Percentiles rank a stretch among this genome's conserved stretches.
These are phyloP conservation scores for Rhynchophorus ferrugineus DNA, from an alignment of 1,140 invertebrate species.

Conservation along the genomic window DNA sequence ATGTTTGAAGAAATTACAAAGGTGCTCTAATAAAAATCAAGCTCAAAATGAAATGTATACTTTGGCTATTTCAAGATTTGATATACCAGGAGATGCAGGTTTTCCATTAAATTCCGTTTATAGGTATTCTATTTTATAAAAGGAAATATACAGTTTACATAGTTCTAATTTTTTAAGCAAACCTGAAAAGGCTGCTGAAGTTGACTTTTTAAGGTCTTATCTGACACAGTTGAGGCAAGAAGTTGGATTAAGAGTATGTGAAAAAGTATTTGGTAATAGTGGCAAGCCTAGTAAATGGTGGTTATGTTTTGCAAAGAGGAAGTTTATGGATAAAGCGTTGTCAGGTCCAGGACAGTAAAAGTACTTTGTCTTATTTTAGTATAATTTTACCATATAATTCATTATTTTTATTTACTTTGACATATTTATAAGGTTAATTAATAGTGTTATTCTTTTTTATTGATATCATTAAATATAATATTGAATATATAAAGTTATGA, in stretches of 20 bases:
- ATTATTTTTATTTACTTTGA: no score
- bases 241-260: conserved; percentile 81
- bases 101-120: conserved; percentile 99
- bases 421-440: no score
- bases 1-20: conserved; percentile 91
- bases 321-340: conserved; percentile 99
- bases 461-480: no score
- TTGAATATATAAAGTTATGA: no score
- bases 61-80: conserved; percentile 89
- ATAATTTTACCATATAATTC: no score
- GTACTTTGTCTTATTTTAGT: conserved; percentile 3
- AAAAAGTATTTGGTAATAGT: conserved; percentile 87
- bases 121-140: conserved; percentile 40
- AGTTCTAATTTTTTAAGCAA: conserved; percentile 33
- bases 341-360: conserved; percentile 68
- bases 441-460: no score
- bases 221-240: conserved; percentile 93
- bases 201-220: conserved; percentile 87
- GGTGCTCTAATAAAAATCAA: conserved; percentile 82
- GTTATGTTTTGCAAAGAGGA: conserved; percentile 98
- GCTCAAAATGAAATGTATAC: conserved; percentile 94
- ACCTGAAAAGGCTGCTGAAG: conserved; percentile 68
- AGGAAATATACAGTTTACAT: background rate
- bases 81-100: conserved; percentile 91
- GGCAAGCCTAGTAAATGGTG: conserved; percentile 99